phyloP scores from a whole-genome alignment of 2,888 invertebrate species.

The Hydraecia micacea region DNA sequence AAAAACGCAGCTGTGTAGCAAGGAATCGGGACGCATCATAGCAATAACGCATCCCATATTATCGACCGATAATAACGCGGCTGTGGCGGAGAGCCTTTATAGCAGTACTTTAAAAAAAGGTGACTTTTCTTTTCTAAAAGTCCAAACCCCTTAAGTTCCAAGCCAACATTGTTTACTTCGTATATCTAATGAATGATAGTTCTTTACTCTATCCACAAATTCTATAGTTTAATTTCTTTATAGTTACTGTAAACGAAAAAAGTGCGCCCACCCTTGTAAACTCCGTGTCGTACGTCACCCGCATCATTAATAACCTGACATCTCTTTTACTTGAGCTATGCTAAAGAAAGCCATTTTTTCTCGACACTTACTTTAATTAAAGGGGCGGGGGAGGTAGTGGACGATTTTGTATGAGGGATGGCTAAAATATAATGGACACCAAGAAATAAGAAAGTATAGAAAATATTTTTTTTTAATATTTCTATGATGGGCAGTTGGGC shows the following conservation, averaged over 20 bases:
- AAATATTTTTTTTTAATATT: background rate
- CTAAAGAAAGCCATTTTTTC: slow-evolving; percentile 10
- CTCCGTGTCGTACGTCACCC: slow-evolving; percentile 1
- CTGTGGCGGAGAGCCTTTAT: background rate
- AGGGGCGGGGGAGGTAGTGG: background rate
- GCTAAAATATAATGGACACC: background rate
- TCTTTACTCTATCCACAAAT: background rate
- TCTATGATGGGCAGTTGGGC: background rate
- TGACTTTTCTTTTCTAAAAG: background rate
- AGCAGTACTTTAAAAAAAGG: background rate
- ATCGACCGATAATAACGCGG: background rate
- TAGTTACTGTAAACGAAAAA: background rate
- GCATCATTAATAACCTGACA: slow-evolving; percentile 40
- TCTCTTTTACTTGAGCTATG: slow-evolving; percentile 1
- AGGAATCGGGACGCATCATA: too few species aligned
- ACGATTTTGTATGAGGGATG: background rate
- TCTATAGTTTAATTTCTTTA: background rate
- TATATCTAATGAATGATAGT: background rate
- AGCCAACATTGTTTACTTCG: background rate
- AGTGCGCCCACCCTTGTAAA: background rate
- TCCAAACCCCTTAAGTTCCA: background rate
- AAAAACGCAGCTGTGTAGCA: too few species aligned
- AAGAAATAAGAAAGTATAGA: too few species aligned
- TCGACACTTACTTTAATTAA: slow-evolving; percentile 2
- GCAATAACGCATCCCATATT: background rate